Evolutionary conservation across 2,113 vertebrate species (phyloP).

Genomic region (Carassius carassius): DNA sequence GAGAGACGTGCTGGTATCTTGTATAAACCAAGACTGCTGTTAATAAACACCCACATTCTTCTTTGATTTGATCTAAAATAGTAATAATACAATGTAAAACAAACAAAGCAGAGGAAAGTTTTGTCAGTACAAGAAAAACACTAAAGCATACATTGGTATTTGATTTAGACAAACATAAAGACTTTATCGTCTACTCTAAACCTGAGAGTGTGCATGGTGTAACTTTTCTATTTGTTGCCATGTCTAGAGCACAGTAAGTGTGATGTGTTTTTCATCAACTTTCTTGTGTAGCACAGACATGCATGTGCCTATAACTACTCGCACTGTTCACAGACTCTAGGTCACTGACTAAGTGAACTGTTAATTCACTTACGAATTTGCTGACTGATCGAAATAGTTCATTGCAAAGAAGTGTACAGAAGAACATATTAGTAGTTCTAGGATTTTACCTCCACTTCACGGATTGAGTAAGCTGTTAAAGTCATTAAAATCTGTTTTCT

Average conservation of each 20-base stretch:
- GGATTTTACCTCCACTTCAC: not conserved
- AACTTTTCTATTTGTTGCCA: not conserved
- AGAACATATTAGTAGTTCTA: too few species aligned
- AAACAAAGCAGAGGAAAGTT: not conserved
- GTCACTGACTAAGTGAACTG: not conserved
- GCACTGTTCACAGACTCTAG: too few species aligned
- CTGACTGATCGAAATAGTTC: not conserved
- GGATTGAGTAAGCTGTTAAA: not conserved
- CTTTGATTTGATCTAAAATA: not conserved
- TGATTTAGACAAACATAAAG: not conserved
- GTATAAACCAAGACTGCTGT: not conserved
- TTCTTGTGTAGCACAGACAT: not conserved
- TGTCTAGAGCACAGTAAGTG: not conserved
- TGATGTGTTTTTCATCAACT: not conserved
- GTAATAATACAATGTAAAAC: not conserved
- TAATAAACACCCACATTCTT: slow-evolving; percentile 7
- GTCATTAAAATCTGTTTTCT: not conserved
- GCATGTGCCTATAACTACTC: not conserved
- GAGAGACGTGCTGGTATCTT: not conserved
- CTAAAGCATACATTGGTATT: not conserved
- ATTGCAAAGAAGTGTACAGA: not conserved
- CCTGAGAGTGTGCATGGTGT: not conserved
- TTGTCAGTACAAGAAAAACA: not conserved
- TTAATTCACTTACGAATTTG: not conserved
- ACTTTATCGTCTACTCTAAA: not conserved